A percentile compares a stretch with the other conserved stretches of the same genome.
phyloP scores from a whole-genome alignment of 2,888 invertebrate genomes.

The Agonopterix subpropinquella region DNA sequence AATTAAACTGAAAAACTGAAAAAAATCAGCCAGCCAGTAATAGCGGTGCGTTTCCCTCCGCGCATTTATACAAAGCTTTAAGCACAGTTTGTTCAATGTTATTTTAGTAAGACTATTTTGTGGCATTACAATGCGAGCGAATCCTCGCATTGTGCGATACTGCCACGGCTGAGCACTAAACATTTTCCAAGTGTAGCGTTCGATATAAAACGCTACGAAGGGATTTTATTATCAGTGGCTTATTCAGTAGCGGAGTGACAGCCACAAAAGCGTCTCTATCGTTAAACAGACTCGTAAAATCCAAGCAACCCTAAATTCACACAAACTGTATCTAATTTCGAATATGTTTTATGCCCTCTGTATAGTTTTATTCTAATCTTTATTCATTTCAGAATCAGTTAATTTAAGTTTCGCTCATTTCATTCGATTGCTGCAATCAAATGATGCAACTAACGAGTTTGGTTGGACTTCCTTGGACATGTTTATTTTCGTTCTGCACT shows the following conservation, averaged over 20 bases:
- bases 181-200: conserved; percentile 7
- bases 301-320: not conserved
- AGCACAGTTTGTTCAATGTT: conserved; percentile 25
- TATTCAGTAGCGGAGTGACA: conserved; percentile 5
- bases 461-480: conserved; percentile 1
- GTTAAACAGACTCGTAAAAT: not conserved
- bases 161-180: conserved; percentile 11
- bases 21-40: too few relatives aligned
- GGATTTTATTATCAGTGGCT: conserved; percentile 9
- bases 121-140: conserved; percentile 16
- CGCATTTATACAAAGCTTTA: conserved; percentile 37
- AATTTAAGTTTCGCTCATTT: not conserved
- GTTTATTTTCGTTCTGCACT: conserved; percentile 13
- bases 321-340: not conserved
- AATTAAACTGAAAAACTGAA: too few relatives aligned
- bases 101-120: conserved; percentile 21
- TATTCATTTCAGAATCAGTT: too few relatives aligned
- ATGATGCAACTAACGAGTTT: conserved; percentile 1
- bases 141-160: conserved; percentile 12
- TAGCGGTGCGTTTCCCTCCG: conserved; percentile 19
- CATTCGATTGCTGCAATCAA: not conserved
- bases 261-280: conserved; percentile 1
- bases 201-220: conserved; percentile 7
- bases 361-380: too few relatives aligned
- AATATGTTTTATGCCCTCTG: not conserved